Percentiles rank a stretch among this genome's conserved stretches.
phyloP scores from a whole-genome alignment of 2,113 vertebrate genomes.

The Lucifuga dentata region DNA sequence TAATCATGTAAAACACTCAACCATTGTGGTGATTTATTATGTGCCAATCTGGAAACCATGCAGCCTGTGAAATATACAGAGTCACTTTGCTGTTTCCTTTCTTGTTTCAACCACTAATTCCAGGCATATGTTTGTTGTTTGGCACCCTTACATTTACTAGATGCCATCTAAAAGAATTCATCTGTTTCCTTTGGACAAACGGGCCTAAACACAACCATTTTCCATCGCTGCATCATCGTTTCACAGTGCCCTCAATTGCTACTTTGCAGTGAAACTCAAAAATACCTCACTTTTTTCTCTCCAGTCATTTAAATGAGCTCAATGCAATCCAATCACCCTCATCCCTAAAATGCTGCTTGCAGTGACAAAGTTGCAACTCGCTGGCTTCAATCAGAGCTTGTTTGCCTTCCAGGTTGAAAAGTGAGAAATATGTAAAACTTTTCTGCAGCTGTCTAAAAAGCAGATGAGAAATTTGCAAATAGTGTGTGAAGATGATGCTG shows the following conservation, averaged over 20 bases:
- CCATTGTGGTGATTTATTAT: constrained; percentile 60
- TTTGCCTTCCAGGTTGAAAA: constrained; percentile 3
- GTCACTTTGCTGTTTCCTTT: constrained; percentile 25
- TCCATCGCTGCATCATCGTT: neutral
- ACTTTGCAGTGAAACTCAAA: neutral
- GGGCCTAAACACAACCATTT: neutral
- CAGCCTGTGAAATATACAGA: constrained; percentile 32
- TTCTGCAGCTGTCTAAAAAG: constrained; percentile 14
- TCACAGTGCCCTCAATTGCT: neutral
- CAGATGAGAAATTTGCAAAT: neutral
- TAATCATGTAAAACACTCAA: constrained; percentile 63
- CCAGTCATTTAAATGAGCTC: neutral
- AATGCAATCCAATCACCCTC: constrained; percentile 8
- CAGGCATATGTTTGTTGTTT: constrained; percentile 22
- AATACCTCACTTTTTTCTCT: neutral
- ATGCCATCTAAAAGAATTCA: constrained; percentile 23
- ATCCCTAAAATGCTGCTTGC: neutral
- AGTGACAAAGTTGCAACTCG: neutral
- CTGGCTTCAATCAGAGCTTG: neutral
- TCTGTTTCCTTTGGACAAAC: constrained; percentile 7
- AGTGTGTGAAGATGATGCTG: neutral
- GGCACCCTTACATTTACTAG: too few relatives aligned
- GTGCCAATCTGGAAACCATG: constrained; percentile 44
- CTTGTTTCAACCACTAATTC: constrained; percentile 31
- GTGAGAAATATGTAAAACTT: constrained; percentile 15